phyloP scores from a whole-genome alignment of 2,113 vertebrate genomes.

The Serinus canaria region DNA sequence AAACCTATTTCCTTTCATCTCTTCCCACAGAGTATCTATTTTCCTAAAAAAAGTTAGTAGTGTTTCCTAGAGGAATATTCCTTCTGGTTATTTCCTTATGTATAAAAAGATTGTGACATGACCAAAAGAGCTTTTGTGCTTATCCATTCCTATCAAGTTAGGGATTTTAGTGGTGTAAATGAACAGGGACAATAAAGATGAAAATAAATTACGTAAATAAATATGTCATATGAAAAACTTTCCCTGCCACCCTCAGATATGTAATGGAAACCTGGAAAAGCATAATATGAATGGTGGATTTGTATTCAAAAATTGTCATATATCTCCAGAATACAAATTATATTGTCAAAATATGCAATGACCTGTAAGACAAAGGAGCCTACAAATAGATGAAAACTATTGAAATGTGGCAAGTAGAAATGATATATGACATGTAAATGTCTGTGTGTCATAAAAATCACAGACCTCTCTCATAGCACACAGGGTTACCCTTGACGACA shows the following conservation, averaged over 20 bases:
- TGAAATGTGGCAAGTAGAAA: background rate
- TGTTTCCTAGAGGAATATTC: background rate
- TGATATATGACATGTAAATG: background rate
- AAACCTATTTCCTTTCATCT: background rate
- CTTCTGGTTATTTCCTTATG: background rate
- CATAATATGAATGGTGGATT: background rate
- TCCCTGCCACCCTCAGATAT: background rate
- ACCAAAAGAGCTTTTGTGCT: background rate
- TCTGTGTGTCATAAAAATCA: background rate
- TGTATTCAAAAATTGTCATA: background rate
- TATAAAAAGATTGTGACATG: background rate
- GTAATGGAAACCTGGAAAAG: background rate
- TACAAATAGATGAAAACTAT: background rate
- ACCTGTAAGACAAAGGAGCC: background rate
- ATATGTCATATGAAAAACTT: background rate
- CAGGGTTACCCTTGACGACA: background rate
- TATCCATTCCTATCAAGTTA: background rate
- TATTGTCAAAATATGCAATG: background rate
- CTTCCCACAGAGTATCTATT: background rate
- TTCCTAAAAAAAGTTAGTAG: background rate
- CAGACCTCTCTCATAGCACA: background rate
- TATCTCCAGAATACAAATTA: background rate
- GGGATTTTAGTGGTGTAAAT: background rate
- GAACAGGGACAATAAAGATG: background rate
- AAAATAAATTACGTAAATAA: background rate